These are phyloP conservation scores for Asteroscopus sphinx DNA, from an alignment of 2,888 invertebrate genomes.

Conservation along the genomic window DNA sequence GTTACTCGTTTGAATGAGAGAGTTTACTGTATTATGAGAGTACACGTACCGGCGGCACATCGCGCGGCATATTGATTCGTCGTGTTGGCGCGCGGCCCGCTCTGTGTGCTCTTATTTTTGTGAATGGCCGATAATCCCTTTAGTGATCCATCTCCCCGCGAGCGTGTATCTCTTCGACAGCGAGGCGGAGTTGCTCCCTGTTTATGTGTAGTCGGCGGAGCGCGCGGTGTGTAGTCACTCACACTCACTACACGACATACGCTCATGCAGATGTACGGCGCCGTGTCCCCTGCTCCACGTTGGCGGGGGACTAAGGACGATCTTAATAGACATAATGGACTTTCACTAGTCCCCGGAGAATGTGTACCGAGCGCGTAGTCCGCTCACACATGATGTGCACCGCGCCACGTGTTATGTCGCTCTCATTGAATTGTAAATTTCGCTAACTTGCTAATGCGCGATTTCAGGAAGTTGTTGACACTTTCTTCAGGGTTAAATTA, in stretches of 20 bases:
- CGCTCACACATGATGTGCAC: constrained; percentile 32
- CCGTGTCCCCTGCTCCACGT: constrained; percentile 9
- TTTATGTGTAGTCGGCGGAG: background rate
- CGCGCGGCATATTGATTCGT: constrained; percentile 46
- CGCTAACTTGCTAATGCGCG: constrained; percentile 43
- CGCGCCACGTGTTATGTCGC: constrained; percentile 1
- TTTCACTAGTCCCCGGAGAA: constrained; percentile 14
- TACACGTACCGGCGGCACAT: background rate
- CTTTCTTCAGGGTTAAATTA: constrained; percentile 35
- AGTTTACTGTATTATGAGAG: background rate
- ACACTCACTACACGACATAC: background rate
- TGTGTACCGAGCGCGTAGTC: background rate
- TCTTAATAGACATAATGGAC: constrained; percentile 25
- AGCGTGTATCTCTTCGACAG: constrained; percentile 9
- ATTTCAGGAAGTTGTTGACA: constrained; percentile 27
- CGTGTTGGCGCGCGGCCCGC: constrained; percentile 43
- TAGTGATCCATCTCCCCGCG: constrained; percentile 37
- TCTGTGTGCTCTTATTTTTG: constrained; percentile 43
- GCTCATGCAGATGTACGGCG: background rate
- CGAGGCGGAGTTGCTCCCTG: background rate
- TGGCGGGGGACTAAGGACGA: constrained; percentile 20
- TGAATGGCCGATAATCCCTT: constrained; percentile 45
- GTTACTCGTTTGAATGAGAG: constrained; percentile 1
- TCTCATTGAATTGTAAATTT: constrained; percentile 61
- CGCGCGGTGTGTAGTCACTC: background rate